These are phyloP conservation scores for Mormyrops attenuatus DNA, from an alignment of 2,797 vertebrate species.

Conservation along the genomic window DNA sequence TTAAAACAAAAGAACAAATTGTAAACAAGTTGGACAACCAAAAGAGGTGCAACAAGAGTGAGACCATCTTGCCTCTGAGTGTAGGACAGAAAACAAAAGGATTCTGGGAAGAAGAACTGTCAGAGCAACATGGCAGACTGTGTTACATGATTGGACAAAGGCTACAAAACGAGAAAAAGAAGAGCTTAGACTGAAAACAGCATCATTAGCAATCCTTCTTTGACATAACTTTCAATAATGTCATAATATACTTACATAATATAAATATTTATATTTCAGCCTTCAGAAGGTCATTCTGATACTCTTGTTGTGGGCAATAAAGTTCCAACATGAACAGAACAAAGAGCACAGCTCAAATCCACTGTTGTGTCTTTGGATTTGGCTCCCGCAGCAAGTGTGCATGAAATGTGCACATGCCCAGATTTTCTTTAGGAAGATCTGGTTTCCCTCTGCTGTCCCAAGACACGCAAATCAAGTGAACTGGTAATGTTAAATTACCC, in stretches of 20 bases:
- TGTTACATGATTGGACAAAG: background rate
- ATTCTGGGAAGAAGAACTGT: background rate
- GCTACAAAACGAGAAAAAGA: background rate
- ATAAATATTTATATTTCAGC: background rate
- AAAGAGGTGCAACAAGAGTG: background rate
- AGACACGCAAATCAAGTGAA: background rate
- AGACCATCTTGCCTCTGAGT: background rate
- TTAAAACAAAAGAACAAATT: constrained; percentile 23
- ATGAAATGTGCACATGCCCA: background rate
- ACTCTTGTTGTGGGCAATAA: background rate
- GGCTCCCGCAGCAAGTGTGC: background rate
- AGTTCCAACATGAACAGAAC: background rate
- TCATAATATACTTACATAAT: background rate
- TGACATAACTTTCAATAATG: background rate
- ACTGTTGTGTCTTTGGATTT: background rate
- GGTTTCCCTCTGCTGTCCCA: background rate
- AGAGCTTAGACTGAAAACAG: background rate
- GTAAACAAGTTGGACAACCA: background rate
- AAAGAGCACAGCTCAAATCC: background rate
- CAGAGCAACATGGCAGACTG: background rate
- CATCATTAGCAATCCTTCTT: background rate
- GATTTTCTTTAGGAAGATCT: background rate
- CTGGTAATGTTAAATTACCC: background rate
- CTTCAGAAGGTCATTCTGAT: background rate
- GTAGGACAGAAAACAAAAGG: background rate